Evolutionary conservation across 1,140 invertebrate genomes (phyloP), one percentile per base, ranked within the genome.

Genomic region (Drosophila tropicalis): DNA sequence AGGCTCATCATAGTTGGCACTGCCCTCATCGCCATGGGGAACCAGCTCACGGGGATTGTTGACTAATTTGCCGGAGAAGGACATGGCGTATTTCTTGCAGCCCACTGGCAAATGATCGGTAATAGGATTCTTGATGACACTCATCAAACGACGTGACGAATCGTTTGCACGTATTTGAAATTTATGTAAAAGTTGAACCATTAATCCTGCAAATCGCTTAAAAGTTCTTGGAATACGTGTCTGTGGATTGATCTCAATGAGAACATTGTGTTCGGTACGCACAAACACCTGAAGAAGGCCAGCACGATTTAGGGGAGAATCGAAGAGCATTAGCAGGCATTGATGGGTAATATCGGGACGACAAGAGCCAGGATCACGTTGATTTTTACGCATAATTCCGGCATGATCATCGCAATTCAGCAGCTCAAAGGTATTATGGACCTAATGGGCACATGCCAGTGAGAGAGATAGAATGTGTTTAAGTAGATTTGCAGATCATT

Each of bases 181-280:
- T 93, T 99, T 99, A 90, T 99, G 98, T 47, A 99, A 94, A 10
- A 99, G 93, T 95, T 99, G 98, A 47, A 99, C 98, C 96, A 99
- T 99, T 15, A 99, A 93, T 47, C 98, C 98, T 90, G 98, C 98
- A 95, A 99, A 99, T 91, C 99, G 94, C 91, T 99, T 99, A 91
- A 98, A 99, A 12, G 99, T 99, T 83, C 99, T 94, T 1, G 99
- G 99, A 91, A 99, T 99, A 90, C 99, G 95, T 7, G 98, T 99
- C 93, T 99, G 98, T 54, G 99, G 98, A 93, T 99, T 98, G 22
- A 99, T 95, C 96, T 99, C 98, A 86, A 99, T 99, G 0, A 99
- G 93, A 51, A 99, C 98, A 95, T 99, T 99, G 91, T 97, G 97
- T 82, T 96, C 97, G 41, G 99, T 99, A 77, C 98, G 97, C 70